phyloP scores from a whole-genome alignment of 2,113 vertebrate genomes.

The Nycticryphes semicollaris region DNA sequence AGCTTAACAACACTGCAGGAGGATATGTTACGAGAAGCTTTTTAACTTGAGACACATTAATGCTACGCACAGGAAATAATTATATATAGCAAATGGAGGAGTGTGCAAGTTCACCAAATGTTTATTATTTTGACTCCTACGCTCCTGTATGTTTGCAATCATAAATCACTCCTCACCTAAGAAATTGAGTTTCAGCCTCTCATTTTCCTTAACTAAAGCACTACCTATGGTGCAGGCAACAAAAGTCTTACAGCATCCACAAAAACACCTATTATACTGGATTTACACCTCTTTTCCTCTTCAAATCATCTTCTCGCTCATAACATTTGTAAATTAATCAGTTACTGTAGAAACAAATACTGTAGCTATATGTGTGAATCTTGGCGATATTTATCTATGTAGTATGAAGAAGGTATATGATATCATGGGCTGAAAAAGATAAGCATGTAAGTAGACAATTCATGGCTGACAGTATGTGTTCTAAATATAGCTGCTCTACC shows the following conservation, averaged over 20 bases:
- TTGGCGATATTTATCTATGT: background rate
- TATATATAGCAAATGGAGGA: background rate
- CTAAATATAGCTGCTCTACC: background rate
- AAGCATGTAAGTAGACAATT: background rate
- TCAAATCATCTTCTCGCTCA: background rate
- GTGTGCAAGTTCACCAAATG: slow-evolving; percentile 6
- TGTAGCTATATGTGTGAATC: background rate
- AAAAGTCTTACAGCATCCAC: background rate
- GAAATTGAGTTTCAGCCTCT: slow-evolving; percentile 14
- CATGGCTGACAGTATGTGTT: background rate
- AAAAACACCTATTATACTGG: background rate
- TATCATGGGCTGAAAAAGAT: background rate
- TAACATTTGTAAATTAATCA: background rate
- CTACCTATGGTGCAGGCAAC: background rate
- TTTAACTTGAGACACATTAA: background rate
- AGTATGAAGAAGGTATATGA: background rate
- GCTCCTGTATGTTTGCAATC: background rate
- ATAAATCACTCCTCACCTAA: slow-evolving; percentile 53
- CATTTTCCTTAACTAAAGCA: background rate
- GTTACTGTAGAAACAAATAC: background rate
- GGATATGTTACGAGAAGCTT: background rate
- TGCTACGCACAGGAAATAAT: slow-evolving; percentile 8
- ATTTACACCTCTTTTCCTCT: background rate
- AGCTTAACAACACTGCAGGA: background rate
- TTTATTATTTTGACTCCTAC: slow-evolving; percentile 35